Conservation (phyloP, 2,888 invertebrate genomes). For the Mimumesa dahlbomi region DNA sequence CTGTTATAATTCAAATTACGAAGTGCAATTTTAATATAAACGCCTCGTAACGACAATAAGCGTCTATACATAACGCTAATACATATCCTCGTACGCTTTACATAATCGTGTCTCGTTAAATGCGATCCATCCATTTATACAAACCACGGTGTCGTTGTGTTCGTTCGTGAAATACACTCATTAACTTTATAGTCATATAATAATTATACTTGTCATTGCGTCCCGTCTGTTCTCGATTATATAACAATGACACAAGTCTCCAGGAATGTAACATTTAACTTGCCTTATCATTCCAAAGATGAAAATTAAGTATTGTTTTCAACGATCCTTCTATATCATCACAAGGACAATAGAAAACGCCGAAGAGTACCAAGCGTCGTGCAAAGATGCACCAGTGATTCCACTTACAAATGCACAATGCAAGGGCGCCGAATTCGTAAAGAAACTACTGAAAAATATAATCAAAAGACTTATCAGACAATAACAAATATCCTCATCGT, state of each 20-base stretch:
- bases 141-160: constrained; percentile 8
- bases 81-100: neutral
- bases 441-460: neutral
- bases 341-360: neutral
- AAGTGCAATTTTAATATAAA: neutral
- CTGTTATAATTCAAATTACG: neutral
- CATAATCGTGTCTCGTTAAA: constrained; percentile 4
- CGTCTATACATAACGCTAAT: neutral
- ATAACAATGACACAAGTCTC: constrained; percentile 33
- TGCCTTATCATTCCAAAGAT: constrained; percentile 14
- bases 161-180: constrained; percentile 21
- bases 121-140: constrained; percentile 7
- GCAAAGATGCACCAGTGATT: constrained; percentile 4
- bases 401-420: neutral
- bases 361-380: neutral
- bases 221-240: constrained; percentile 42
- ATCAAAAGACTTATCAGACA: too few relatives aligned
- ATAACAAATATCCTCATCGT: too few relatives aligned
- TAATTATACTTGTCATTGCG: constrained; percentile 49
- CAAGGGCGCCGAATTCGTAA: neutral
- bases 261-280: constrained; percentile 44
- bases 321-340: neutral
- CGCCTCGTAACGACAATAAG: neutral
- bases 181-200: constrained; percentile 22
- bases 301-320: constrained; percentile 18